Percentiles rank a stretch among this genome's conserved stretches.
phyloP scores from a whole-genome alignment of 23 tunicate species.

The Trididemnum nubilum region DNA sequence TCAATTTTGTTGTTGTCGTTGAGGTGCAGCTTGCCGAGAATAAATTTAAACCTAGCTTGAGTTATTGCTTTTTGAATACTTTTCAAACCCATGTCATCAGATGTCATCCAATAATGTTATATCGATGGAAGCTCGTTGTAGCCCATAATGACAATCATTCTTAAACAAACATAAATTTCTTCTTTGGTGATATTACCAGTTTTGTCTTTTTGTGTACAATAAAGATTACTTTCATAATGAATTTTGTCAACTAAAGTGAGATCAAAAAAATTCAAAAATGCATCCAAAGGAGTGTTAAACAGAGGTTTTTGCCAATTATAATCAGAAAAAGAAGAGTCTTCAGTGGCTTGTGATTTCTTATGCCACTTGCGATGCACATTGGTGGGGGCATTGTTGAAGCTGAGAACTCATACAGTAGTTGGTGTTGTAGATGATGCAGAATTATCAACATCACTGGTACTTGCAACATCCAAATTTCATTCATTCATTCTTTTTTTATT shows the following conservation, averaged over 20 bases:
- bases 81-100: not conserved
- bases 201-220: not conserved
- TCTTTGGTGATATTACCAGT: not conserved
- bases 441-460: not conserved
- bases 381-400: no score
- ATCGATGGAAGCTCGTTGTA: not conserved
- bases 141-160: not conserved
- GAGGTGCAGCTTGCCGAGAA: not conserved
- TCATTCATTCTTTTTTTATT: no score
- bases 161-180: not conserved
- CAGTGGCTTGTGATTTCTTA: no score
- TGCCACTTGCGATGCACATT: not conserved
- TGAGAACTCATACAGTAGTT: no score
- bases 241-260: not conserved
- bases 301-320: not conserved
- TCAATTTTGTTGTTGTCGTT: slow-evolving; percentile 1
- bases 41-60: not conserved
- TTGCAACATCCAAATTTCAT: no score
- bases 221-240: no score
- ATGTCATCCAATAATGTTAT: not conserved
- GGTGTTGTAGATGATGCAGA: not conserved
- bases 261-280: not conserved
- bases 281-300: not conserved
- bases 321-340: no score
- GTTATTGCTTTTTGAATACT: not conserved